Evolutionary conservation across 2,113 vertebrate genomes (phyloP).

Genomic region (Psammodynastes pulverulentus): DNA sequence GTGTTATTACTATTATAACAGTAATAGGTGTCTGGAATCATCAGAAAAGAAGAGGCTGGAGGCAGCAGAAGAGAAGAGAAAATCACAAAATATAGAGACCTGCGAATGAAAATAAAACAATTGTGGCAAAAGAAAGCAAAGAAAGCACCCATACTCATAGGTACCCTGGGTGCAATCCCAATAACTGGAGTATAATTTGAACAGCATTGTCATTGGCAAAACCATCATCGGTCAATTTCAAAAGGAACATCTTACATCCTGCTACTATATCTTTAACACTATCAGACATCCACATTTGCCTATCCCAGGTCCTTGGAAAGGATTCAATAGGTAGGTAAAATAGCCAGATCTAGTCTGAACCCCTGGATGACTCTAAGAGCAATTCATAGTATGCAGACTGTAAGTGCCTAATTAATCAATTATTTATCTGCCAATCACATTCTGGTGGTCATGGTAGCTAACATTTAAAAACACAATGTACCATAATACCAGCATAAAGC

Average conservation of each 20-base stretch:
- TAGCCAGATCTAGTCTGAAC: not conserved
- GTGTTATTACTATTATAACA: not conserved
- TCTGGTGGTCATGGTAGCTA: not conserved
- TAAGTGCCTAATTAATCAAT: not conserved
- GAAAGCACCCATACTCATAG: not conserved
- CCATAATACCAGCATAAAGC: not conserved
- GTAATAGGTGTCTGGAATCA: not conserved
- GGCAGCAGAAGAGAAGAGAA: not conserved
- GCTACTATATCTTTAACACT: not conserved
- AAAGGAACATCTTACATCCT: not conserved
- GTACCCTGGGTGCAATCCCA: not conserved
- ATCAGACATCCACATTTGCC: not conserved
- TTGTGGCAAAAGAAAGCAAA: not conserved
- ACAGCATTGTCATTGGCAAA: not conserved
- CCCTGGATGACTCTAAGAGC: not conserved
- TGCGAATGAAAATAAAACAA: not conserved
- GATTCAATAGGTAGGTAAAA: not conserved
- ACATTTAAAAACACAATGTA: not conserved
- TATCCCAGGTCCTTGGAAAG: not conserved
- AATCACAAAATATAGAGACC: not conserved
- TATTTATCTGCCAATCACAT: not conserved
- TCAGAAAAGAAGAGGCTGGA: not conserved
- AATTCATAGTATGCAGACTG: not conserved
- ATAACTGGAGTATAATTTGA: not conserved
- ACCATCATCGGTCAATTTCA: not conserved